Percentiles rank a stretch among this genome's conserved stretches.
Evolutionary conservation across 2,888 invertebrate species (phyloP).

Genomic region (Agriopis aurantiaria): DNA sequence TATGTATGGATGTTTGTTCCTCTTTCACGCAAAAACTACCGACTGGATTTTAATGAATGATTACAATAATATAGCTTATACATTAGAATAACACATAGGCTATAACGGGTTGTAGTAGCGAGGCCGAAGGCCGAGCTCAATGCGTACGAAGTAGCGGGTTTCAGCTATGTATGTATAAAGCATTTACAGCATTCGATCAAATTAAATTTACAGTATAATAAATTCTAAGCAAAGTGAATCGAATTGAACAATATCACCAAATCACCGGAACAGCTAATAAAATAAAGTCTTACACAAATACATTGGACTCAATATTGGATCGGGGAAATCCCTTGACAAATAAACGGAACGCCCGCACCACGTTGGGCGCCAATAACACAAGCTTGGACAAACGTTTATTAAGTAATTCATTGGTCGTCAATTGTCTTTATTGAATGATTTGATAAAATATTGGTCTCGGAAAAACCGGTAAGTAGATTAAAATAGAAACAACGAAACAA

Average conservation of each 20-base stretch:
- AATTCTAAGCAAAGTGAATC: not conserved
- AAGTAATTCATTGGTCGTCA: not conserved
- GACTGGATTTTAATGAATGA: too few relatives aligned
- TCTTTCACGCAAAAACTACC: too few relatives aligned
- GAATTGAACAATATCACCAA: not conserved
- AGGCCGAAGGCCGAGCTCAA: too few relatives aligned
- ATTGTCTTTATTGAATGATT: not conserved
- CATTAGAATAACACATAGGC: too few relatives aligned
- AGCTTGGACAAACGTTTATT: not conserved
- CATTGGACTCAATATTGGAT: slow-evolving; percentile 25
- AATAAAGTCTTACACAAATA: slow-evolving; percentile 26
- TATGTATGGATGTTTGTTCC: too few relatives aligned
- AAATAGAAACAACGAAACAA: too few relatives aligned
- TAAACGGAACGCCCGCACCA: slow-evolving; percentile 37
- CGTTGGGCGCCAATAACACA: slow-evolving; percentile 55
- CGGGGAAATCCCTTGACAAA: slow-evolving; percentile 30
- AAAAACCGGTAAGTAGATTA: too few relatives aligned
- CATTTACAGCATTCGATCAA: too few relatives aligned
- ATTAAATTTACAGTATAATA: not conserved
- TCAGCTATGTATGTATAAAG: too few relatives aligned
- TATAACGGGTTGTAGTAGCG: too few relatives aligned
- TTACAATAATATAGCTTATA: too few relatives aligned
- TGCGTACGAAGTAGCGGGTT: too few relatives aligned
- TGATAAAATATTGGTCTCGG: not conserved
- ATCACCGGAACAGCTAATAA: slow-evolving; percentile 18